Evolutionary conservation across 2,797 vertebrate species (phyloP).

Genomic region (Lerista edwardsae): DNA sequence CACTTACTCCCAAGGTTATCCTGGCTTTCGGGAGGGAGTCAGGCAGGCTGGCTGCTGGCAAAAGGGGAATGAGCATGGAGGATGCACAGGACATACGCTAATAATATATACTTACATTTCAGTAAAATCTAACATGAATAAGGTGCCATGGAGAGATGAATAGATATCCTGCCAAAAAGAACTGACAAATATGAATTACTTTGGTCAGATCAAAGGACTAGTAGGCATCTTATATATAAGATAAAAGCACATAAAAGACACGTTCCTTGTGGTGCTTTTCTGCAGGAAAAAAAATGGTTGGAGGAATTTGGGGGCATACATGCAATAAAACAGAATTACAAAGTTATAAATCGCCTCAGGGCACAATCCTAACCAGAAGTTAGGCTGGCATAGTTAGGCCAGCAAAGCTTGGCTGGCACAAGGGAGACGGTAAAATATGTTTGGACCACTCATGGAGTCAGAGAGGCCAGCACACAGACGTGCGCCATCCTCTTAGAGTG

Average conservation of each 20-base stretch:
- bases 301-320: background rate
- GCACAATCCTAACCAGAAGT: no score
- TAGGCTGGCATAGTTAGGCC: no score
- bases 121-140: background rate
- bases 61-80: slow-evolving; percentile 15
- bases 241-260: slow-evolving; percentile 4
- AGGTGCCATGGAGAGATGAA: background rate
- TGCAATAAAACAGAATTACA: background rate
- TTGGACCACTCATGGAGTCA: no score
- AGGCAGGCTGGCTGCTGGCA: background rate
- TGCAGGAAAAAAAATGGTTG: background rate
- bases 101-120: background rate
- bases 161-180: background rate
- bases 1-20: slow-evolving; percentile 22
- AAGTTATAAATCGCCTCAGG: background rate
- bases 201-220: background rate
- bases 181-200: background rate
- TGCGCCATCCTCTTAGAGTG: no score
- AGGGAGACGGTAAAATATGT: no score
- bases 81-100: background rate
- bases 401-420: no score
- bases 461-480: no score
- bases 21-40: background rate
- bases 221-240: background rate
- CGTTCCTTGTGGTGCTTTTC: background rate